Base-by-base conservation (phyloP, 2,888 invertebrate species). In the Bombylius major region DNA sequence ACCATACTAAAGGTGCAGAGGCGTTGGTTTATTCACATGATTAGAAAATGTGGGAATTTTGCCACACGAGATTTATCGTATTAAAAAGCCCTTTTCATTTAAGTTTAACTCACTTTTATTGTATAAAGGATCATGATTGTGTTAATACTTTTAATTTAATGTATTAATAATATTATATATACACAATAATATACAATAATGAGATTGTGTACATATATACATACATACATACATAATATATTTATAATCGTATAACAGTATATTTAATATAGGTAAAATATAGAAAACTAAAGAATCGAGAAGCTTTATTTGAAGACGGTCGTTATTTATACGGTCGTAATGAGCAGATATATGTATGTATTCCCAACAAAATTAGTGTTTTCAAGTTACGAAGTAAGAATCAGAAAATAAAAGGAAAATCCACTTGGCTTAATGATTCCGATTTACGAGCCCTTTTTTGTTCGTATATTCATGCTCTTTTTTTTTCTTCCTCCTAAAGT, bases 11-110 rank as follows among this genome's bases (percentile, higher is more conserved):
- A 51, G 51, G 50, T 61, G 61, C 61, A 60, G 61, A 62, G 60
- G 62, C 62, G 62, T 62, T 60, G 59, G 58, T 60, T 61, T 62
- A 58, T 62, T 61, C 61, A 61, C 61, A 58, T 60, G 60, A 62
- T 62, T 61, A 61, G 61, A 59, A 59, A 59, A 59, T 59, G 59
- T 59, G 59, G 59, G 59, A 59, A 59, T 54, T 58, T 54, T 56
- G 56, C 54, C 55, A 47, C 54, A 58, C 49, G 48, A 57, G 57
- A 59, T 59, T 59, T 57, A 59, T 59, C 55, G 52, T 49, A 47
- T 42, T 45, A 44, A 50, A 55, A 36, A 23, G 12, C 11, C 8
- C 11, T 42, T 42, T 42, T 42, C 12, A 42, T 1, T 42, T 42
- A 32, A 45, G 13, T 14, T 11, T 42, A 42, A 11, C 12, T 11